Evolutionary conservation across 2,888 invertebrate species (phyloP).

Genomic region (Xanthia togata): DNA sequence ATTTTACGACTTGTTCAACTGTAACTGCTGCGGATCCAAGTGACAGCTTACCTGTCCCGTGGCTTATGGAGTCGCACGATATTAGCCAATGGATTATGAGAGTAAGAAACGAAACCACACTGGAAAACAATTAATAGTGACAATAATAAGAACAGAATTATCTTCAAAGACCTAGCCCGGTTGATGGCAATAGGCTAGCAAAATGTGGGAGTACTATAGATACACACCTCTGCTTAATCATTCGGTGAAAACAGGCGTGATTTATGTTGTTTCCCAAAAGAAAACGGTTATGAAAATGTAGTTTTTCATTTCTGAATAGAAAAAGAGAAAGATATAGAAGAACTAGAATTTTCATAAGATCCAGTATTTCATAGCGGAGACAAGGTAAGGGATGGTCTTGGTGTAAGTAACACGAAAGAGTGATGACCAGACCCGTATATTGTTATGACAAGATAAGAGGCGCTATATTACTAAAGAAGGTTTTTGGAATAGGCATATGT

Average conservation of each 20-base stretch:
- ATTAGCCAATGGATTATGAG: slow-evolving; percentile 25
- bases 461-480: neutral
- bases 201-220: too few relatives aligned
- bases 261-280: too few relatives aligned
- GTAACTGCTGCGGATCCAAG: slow-evolving; percentile 3
- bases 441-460: slow-evolving; percentile 27
- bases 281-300: neutral
- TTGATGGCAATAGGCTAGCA: too few relatives aligned
- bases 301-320: neutral
- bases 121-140: neutral
- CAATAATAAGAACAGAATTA: neutral
- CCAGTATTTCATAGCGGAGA: neutral
- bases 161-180: neutral
- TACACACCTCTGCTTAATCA: too few relatives aligned
- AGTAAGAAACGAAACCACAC: neutral
- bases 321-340: neutral
- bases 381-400: slow-evolving; percentile 11
- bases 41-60: slow-evolving; percentile 14
- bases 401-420: slow-evolving; percentile 15
- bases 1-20: slow-evolving; percentile 4
- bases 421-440: slow-evolving; percentile 21
- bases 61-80: slow-evolving; percentile 2
- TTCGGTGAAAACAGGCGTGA: too few relatives aligned
- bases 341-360: neutral
- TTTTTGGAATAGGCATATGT: neutral